Evolutionary conservation across 64 coral and sea anemone species (phyloP).

Genomic region (Porites lutea): DNA sequence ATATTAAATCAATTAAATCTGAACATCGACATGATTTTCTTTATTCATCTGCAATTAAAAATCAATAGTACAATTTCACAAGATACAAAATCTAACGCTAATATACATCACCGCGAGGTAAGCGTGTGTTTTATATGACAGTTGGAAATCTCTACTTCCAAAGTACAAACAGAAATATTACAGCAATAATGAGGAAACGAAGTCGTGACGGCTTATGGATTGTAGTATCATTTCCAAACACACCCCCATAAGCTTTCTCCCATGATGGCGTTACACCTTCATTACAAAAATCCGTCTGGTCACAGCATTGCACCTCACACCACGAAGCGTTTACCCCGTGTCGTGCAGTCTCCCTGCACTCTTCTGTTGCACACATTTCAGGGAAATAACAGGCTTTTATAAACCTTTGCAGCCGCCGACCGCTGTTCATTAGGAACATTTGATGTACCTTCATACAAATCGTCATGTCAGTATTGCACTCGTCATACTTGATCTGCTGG

Average conservation of each 20-base stretch:
- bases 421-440: background rate
- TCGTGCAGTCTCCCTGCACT: background rate
- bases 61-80: no score
- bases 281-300: background rate
- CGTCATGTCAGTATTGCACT: background rate
- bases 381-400: background rate
- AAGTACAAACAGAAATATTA: no score
- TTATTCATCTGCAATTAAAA: no score
- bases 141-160: no score
- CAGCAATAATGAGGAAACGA: no score
- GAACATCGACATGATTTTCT: no score
- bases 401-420: background rate
- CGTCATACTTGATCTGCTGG: background rate
- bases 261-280: background rate
- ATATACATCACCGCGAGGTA: no score
- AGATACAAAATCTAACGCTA: no score
- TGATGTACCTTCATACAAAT: background rate
- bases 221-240: no score
- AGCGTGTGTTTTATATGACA: no score
- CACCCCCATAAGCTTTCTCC: background rate
- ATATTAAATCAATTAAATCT: no score
- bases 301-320: background rate
- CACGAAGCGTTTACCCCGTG: background rate
- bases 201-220: no score
- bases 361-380: background rate